Evolutionary conservation across 2,888 invertebrate genomes (phyloP).

Genomic region (Cynaeus angustus): DNA sequence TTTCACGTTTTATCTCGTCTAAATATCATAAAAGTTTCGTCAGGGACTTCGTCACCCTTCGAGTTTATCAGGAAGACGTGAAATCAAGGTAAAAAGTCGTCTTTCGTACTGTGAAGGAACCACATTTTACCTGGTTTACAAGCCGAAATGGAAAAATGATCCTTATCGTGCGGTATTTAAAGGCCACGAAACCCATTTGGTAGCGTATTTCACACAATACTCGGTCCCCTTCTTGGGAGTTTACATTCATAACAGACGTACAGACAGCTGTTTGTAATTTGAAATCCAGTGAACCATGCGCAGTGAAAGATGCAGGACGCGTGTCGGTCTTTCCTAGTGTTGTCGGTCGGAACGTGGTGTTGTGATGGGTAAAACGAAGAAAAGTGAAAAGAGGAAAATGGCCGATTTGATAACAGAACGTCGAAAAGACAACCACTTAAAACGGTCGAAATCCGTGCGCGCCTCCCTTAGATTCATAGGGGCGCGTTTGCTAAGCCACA

Average conservation of each 20-base stretch:
- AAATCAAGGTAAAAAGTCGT: conserved; percentile 21
- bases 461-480: conserved; percentile 81
- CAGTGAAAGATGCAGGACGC: conserved; percentile 46
- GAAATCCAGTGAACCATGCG: conserved; percentile 52
- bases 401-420: conserved; percentile 67
- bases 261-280: conserved; percentile 51
- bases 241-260: conserved; percentile 40
- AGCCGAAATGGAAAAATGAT: conserved; percentile 13
- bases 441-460: conserved; percentile 81
- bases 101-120: conserved; percentile 28
- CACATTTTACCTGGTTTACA: conserved; percentile 12
- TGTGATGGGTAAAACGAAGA: conserved; percentile 66
- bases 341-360: conserved; percentile 1
- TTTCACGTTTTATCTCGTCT: conserved; percentile 22
- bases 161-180: conserved; percentile 20
- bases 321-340: conserved; percentile 38
- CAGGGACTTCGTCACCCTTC: not conserved
- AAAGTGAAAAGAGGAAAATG: conserved; percentile 63
- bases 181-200: not conserved
- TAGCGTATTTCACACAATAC: conserved; percentile 36
- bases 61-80: conserved; percentile 14
- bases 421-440: conserved; percentile 68
- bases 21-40: conserved; percentile 15
- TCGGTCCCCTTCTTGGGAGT: conserved; percentile 45
- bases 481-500: conserved; percentile 73